These are phyloP conservation scores for Aspidapion aeneum DNA, from an alignment of 2,888 invertebrate genomes.

Conservation along the genomic window DNA sequence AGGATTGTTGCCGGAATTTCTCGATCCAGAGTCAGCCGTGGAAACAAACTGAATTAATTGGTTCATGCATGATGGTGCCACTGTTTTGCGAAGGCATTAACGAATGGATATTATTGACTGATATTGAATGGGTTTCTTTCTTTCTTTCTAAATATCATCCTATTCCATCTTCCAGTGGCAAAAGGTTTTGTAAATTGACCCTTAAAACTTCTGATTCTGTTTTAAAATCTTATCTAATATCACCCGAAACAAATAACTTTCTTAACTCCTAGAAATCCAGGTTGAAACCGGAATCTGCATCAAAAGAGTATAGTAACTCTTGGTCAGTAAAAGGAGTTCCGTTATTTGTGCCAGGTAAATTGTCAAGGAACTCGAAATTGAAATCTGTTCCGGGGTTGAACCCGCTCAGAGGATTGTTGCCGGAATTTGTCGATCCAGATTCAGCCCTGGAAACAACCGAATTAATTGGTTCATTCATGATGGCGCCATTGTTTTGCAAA, in stretches of 20 bases:
- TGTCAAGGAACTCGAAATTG: constrained; percentile 82
- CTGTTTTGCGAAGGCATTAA: not conserved
- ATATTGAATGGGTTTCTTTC: constrained; percentile 65
- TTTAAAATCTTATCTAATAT: not conserved
- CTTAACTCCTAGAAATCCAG: constrained; percentile 43
- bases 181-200: no score
- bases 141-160: not conserved
- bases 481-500: constrained; percentile 8
- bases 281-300: constrained; percentile 67
- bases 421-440: not conserved
- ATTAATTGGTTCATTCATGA: not conserved
- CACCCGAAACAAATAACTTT: constrained; percentile 15
- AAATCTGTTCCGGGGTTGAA: constrained; percentile 59
- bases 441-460: not conserved
- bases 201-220: no score
- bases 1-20: constrained; percentile 32
- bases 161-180: no score
- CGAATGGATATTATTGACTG: constrained; percentile 45
- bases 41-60: not conserved
- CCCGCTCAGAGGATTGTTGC: constrained; percentile 47
- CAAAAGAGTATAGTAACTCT: constrained; percentile 79
- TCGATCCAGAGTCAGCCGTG: not conserved
- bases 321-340: constrained; percentile 75
- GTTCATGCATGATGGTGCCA: constrained; percentile 1
- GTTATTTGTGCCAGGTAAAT: constrained; percentile 67